phyloP scores from a whole-genome alignment of 1,140 invertebrate species.

The Drosophila santomea region DNA sequence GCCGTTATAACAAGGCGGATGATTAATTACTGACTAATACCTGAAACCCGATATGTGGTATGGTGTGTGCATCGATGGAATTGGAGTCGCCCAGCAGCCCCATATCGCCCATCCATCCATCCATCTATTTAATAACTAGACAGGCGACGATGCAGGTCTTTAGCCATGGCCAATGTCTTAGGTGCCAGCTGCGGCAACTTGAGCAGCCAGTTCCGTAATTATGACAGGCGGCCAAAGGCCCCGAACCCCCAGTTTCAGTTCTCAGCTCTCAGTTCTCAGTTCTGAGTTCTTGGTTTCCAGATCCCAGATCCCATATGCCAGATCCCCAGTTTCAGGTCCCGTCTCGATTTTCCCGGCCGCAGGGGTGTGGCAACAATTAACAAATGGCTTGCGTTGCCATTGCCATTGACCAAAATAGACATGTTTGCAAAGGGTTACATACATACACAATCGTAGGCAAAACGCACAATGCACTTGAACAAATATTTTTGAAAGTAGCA shows the following conservation, averaged over 20 bases:
- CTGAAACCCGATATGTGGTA: conserved; percentile 64
- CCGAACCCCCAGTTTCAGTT: neutral
- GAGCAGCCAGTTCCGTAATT: conserved; percentile 63
- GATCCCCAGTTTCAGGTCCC: conserved; percentile 17
- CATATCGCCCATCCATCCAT: conserved; percentile 11
- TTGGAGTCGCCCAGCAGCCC: conserved; percentile 13
- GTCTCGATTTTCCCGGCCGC: conserved; percentile 30
- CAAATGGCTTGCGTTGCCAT: conserved; percentile 50
- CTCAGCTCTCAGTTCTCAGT: neutral
- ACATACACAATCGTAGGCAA: conserved; percentile 5
- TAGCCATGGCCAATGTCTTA: conserved; percentile 33
- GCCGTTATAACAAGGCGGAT: conserved; percentile 52
- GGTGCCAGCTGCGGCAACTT: conserved; percentile 47
- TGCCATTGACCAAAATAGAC: conserved; percentile 51
- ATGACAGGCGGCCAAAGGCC: conserved; percentile 54
- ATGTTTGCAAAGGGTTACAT: conserved; percentile 48
- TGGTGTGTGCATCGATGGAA: neutral
- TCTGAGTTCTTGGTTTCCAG: neutral
- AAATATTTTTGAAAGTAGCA: neutral
- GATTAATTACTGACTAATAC: conserved; percentile 74
- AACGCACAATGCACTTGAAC: conserved; percentile 7
- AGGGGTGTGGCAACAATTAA: conserved; percentile 59
- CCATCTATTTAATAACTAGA: conserved; percentile 42
- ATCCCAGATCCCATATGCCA: conserved; percentile 11
- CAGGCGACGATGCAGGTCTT: conserved; percentile 26